Conservation (phyloP, 1,140 invertebrate genomes). For the Scaptodrosophila lebanonensis region DNA sequence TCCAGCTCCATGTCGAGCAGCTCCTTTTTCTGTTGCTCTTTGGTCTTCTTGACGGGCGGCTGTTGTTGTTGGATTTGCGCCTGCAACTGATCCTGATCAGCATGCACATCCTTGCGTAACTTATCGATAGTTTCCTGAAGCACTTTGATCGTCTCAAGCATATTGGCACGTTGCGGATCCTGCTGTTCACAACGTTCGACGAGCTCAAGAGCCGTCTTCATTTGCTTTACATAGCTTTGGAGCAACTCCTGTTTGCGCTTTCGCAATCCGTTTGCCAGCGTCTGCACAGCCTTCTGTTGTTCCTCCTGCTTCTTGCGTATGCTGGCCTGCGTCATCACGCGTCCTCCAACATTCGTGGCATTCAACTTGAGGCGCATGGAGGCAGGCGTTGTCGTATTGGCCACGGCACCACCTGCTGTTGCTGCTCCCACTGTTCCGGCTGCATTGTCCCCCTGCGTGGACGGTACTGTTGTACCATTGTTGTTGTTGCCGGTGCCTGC, state of each 20-base stretch:
- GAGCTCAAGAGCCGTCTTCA: slow-evolving; percentile 69
- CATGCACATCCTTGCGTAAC: slow-evolving; percentile 69
- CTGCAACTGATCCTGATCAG: slow-evolving; percentile 70
- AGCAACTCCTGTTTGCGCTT: slow-evolving; percentile 74
- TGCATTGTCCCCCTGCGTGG: too few species aligned
- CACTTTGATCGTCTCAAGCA: slow-evolving; percentile 68
- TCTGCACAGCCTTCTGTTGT: slow-evolving; percentile 74
- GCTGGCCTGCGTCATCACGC: slow-evolving; percentile 36
- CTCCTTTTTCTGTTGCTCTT: slow-evolving; percentile 76
- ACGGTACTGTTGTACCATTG: not conserved
- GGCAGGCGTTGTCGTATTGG: slow-evolving; percentile 57
- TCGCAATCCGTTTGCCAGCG: slow-evolving; percentile 69
- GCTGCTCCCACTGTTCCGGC: too few species aligned
- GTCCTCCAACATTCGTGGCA: slow-evolving; percentile 17
- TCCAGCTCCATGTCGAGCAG: slow-evolving; percentile 76
- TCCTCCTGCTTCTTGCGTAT: slow-evolving; percentile 75
- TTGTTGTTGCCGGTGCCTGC: slow-evolving; percentile 2
- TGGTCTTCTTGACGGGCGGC: slow-evolving; percentile 67
- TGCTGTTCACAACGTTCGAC: slow-evolving; percentile 67
- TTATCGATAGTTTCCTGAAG: slow-evolving; percentile 73
- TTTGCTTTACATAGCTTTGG: slow-evolving; percentile 74
- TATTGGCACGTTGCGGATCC: slow-evolving; percentile 58
- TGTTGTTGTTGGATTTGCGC: slow-evolving; percentile 68
- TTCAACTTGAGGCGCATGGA: slow-evolving; percentile 64
- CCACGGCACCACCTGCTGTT: slow-evolving; percentile 27